Percentiles rank a stretch among this genome's conserved stretches.
phyloP scores from a whole-genome alignment of 2,888 invertebrate species.

The Dryobotodes eremita region DNA sequence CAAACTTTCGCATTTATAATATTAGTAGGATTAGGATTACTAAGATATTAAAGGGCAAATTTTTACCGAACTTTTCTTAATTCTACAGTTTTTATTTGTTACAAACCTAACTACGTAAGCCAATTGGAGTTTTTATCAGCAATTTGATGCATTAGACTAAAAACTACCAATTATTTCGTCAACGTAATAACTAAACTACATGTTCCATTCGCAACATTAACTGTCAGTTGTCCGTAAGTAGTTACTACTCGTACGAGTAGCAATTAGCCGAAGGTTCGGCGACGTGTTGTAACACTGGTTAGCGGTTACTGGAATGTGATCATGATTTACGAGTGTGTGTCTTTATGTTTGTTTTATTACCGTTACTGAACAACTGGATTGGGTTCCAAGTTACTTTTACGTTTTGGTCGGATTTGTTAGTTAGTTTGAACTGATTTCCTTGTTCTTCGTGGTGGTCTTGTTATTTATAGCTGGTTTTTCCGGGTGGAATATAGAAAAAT shows the following conservation, averaged over 20 bases:
- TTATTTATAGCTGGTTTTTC: not conserved
- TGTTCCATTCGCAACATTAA: constrained; percentile 29
- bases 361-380: constrained; percentile 48
- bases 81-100: not conserved
- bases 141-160: not conserved
- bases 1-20: not conserved
- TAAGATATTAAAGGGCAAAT: not conserved
- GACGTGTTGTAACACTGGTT: constrained; percentile 57
- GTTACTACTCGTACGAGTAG: constrained; percentile 13
- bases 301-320: constrained; percentile 58
- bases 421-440: constrained; percentile 11
- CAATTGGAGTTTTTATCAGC: not conserved
- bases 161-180: constrained; percentile 7
- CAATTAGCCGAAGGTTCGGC: constrained; percentile 56
- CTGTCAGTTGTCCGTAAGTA: constrained; percentile 21
- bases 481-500: not conserved
- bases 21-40: not conserved
- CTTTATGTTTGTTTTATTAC: constrained; percentile 51
- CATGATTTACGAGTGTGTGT: constrained; percentile 61
- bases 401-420: constrained; percentile 8
- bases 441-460: not conserved
- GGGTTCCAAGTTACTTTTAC: constrained; percentile 32
- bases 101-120: too few relatives aligned
- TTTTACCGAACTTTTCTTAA: not conserved
- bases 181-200: constrained; percentile 33